phyloP scores from a whole-genome alignment of 2,113 vertebrate species.

The Mesembrinibis cayennensis region DNA sequence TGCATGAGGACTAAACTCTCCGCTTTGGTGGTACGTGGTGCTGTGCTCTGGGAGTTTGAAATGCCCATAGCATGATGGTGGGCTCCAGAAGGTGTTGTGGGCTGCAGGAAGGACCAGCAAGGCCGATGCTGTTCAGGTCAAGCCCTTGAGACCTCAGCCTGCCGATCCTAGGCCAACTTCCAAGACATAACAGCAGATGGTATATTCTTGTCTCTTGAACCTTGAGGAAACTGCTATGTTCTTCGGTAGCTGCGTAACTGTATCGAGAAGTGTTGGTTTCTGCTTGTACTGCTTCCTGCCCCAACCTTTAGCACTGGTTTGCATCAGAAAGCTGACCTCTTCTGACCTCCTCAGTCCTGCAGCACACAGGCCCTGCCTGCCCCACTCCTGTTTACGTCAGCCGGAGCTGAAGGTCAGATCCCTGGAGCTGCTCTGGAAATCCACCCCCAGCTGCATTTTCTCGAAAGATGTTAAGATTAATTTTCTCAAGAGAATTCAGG shows the following conservation, averaged over 20 bases:
- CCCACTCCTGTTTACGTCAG: constrained; percentile 52
- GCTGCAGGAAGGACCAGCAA: not conserved
- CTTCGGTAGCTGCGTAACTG: fast-evolving
- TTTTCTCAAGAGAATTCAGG: constrained; percentile 56
- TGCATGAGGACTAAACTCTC: not conserved
- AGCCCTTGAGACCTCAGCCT: not conserved
- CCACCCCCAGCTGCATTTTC: constrained; percentile 60
- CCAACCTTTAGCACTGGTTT: not conserved
- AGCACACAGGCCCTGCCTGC: constrained; percentile 16
- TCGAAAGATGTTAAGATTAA: constrained; percentile 46
- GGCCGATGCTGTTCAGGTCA: not conserved
- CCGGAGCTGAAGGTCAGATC: constrained; percentile 34
- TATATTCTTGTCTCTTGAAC: not conserved
- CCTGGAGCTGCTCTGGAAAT: constrained; percentile 51
- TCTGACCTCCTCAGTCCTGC: not conserved
- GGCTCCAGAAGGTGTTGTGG: not conserved
- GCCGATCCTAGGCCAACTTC: not conserved
- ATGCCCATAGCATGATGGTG: not conserved
- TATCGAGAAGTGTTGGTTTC: not conserved
- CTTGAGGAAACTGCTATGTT: not conserved
- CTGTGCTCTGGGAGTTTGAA: not conserved
- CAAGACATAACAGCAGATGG: not conserved
- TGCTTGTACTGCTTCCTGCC: not conserved
- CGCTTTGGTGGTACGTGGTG: fast-evolving
- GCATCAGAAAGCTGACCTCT: not conserved